phyloP scores from a whole-genome alignment of 2,797 vertebrate genomes.

The Pseudotriccus pelzelni region DNA sequence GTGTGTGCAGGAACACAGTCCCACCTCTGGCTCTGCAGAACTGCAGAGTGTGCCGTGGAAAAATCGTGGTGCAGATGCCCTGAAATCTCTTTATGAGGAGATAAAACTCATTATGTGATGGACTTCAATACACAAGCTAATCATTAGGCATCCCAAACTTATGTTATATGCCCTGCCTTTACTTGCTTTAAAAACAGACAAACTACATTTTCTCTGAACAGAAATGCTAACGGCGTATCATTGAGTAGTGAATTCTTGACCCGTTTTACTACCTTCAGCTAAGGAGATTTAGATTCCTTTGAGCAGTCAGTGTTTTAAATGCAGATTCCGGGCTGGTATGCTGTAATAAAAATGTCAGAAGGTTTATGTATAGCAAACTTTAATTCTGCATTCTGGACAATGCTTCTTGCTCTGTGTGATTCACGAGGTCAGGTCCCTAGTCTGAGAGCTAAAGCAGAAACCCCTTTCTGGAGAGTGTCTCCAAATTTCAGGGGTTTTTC shows the following conservation, averaged over 20 bases:
- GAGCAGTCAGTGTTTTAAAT: conserved; percentile 45
- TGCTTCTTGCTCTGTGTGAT: background rate
- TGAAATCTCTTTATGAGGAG: background rate
- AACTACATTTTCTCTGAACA: background rate
- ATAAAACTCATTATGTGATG: background rate
- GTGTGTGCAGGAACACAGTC: background rate
- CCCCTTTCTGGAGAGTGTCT: background rate
- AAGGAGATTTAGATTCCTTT: conserved; percentile 48
- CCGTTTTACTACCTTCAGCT: conserved; percentile 42
- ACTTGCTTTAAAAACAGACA: background rate
- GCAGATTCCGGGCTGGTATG: background rate
- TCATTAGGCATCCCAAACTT: background rate
- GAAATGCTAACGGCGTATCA: background rate
- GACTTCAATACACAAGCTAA: background rate
- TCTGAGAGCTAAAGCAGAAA: background rate
- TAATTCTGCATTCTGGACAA: conserved; percentile 27
- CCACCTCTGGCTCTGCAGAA: background rate
- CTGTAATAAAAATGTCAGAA: conserved; percentile 27
- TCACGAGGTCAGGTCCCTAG: background rate
- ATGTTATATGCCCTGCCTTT: background rate
- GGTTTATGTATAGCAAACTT: conserved; percentile 26
- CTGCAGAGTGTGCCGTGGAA: background rate
- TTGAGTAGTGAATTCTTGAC: conserved; percentile 28
- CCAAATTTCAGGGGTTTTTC: background rate
- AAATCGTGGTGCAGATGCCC: background rate